Conservation (phyloP, 2,888 invertebrate genomes). For the Campoplex nolae region DNA sequence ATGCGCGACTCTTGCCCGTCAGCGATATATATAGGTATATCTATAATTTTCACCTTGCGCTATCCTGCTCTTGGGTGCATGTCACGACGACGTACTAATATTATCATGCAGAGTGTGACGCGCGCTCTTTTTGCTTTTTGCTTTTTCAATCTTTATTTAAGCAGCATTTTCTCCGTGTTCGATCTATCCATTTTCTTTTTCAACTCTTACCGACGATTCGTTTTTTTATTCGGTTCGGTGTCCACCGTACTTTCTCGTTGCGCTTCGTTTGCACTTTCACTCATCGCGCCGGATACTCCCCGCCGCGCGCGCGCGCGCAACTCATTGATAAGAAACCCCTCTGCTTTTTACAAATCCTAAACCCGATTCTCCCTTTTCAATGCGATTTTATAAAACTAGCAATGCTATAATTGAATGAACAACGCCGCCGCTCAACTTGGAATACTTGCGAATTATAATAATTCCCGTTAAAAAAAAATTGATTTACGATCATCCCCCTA, state of each 20-base stretch:
- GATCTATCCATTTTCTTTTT: not conserved
- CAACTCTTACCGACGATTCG: constrained; percentile 9
- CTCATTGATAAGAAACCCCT: not conserved
- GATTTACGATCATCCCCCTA: too few species aligned
- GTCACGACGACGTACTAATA: not conserved
- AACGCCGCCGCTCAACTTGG: not conserved
- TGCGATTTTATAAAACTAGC: not conserved
- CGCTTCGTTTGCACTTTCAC: constrained; percentile 46
- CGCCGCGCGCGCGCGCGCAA: not conserved
- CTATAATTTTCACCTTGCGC: not conserved
- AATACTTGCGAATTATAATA: not conserved
- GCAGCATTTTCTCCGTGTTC: constrained; percentile 9
- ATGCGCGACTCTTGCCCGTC: constrained; percentile 38
- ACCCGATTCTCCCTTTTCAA: not conserved
- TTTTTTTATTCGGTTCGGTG: constrained; percentile 20
- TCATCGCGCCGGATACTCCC: too few species aligned
- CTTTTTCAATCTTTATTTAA: not conserved
- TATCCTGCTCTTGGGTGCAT: too few species aligned
- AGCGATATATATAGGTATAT: constrained; percentile 16
- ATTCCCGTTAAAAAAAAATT: not conserved
- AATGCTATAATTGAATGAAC: not conserved
- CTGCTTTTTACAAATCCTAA: not conserved
- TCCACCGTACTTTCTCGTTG: constrained; percentile 58
- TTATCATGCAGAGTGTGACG: constrained; percentile 63
- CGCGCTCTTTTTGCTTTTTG: constrained; percentile 23